A percentile compares a stretch with the other conserved stretches of the same genome.
phyloP scores from a whole-genome alignment of 2,797 vertebrate species.

The Schizopygopsis malacanthus region DNA sequence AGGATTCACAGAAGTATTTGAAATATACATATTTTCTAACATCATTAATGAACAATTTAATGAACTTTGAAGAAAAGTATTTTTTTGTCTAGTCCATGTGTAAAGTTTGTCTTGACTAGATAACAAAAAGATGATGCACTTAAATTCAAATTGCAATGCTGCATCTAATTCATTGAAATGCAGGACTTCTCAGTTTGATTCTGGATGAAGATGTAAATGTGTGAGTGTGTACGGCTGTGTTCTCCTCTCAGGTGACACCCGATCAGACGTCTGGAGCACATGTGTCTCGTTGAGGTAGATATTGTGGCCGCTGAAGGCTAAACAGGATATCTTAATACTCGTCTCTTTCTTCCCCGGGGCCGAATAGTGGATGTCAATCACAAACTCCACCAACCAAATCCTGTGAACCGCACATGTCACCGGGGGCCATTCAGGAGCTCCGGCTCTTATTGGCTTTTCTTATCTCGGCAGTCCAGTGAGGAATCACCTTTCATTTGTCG shows the following conservation, averaged over 20 bases:
- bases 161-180: too few species aligned
- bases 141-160: not conserved
- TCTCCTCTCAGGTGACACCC: conserved; percentile 25
- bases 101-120: not conserved
- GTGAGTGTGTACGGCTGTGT: not conserved
- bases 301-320: conserved; percentile 57
- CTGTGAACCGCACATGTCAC: conserved; percentile 83
- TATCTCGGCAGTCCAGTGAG: conserved; percentile 79
- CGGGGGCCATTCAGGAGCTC: conserved; percentile 76
- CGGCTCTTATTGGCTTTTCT: conserved; percentile 82
- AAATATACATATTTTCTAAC: too few species aligned
- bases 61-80: too few species aligned
- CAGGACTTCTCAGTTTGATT: not conserved
- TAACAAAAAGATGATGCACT: not conserved
- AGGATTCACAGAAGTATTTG: too few species aligned
- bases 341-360: conserved; percentile 76
- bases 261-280: conserved; percentile 16
- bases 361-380: conserved; percentile 76
- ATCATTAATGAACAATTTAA: too few species aligned
- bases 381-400: conserved; percentile 78
- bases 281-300: conserved; percentile 6
- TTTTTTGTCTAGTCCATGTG: not conserved
- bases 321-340: conserved; percentile 71
- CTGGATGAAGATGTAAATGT: not conserved
- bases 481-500: conserved; percentile 77